These are phyloP conservation scores for Lutjanus erythropterus DNA, from an alignment of 2,113 vertebrate genomes.

Conservation along the genomic window DNA sequence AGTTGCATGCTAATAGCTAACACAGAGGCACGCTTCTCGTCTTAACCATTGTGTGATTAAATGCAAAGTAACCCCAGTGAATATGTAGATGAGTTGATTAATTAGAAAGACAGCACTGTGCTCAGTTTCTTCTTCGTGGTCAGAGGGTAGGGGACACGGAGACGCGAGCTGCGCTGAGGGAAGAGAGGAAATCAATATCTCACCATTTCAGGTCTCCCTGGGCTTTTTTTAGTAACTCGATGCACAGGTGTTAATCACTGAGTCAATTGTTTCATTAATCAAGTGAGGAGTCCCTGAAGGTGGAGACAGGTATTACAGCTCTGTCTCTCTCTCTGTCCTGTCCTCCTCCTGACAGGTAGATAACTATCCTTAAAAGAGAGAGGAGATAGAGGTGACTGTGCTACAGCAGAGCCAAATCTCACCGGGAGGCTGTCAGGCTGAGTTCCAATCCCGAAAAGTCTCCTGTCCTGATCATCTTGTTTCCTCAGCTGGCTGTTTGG, in stretches of 20 bases:
- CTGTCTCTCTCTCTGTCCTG: slow-evolving; percentile 35
- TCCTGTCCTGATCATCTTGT: slow-evolving; percentile 53
- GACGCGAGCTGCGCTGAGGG: slow-evolving; percentile 40
- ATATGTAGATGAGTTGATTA: slow-evolving; percentile 66
- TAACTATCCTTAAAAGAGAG: slow-evolving; percentile 70
- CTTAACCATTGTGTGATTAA: slow-evolving; percentile 32
- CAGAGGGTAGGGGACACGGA: slow-evolving; percentile 32
- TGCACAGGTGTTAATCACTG: slow-evolving; percentile 82
- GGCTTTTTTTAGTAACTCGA: slow-evolving; percentile 77
- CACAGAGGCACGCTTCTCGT: neutral
- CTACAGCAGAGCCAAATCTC: slow-evolving; percentile 65
- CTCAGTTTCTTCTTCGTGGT: slow-evolving; percentile 56
- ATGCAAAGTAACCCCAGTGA: slow-evolving; percentile 50
- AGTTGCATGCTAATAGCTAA: slow-evolving; percentile 10
- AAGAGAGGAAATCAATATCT: slow-evolving; percentile 77
- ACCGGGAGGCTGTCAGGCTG: slow-evolving; percentile 63
- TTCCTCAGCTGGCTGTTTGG: slow-evolving; percentile 50
- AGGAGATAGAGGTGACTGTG: slow-evolving; percentile 77
- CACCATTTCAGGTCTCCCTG: slow-evolving; percentile 59
- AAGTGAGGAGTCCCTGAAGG: slow-evolving; percentile 72
- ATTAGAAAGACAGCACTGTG: slow-evolving; percentile 52
- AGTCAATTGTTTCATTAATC: slow-evolving; percentile 85
- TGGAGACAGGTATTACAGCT: slow-evolving; percentile 60
- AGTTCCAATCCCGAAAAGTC: slow-evolving; percentile 50
- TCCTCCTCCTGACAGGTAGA: slow-evolving; percentile 70